Evolutionary conservation across 1,140 invertebrate species (phyloP).

Genomic region (Leptoteleia sp.): DNA sequence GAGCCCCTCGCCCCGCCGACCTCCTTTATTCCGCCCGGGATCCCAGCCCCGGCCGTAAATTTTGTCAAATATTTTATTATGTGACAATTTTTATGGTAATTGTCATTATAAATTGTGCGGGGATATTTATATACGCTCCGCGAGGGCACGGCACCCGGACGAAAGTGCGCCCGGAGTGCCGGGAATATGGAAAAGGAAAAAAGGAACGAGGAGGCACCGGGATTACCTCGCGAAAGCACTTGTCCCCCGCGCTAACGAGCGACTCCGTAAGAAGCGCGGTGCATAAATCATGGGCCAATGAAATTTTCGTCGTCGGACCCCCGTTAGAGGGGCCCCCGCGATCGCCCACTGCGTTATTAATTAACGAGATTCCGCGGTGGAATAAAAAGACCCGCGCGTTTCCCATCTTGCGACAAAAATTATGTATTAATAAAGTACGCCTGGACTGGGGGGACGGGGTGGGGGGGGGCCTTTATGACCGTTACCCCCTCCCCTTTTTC

Average conservation of each 20-base stretch:
- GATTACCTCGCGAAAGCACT: slow-evolving; percentile 65
- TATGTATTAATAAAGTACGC: slow-evolving; percentile 46
- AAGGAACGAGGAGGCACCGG: slow-evolving; percentile 42
- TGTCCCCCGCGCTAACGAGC: slow-evolving; percentile 72
- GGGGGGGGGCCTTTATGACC: slow-evolving; percentile 25
- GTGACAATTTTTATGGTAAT: slow-evolving; percentile 82
- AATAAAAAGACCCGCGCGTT: slow-evolving; percentile 53
- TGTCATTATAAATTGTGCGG: slow-evolving; percentile 80
- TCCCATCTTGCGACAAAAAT: slow-evolving; percentile 33
- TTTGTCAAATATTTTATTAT: slow-evolving; percentile 80
- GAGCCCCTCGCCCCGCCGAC: slow-evolving; percentile 24
- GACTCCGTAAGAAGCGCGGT: slow-evolving; percentile 66
- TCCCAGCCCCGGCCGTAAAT: slow-evolving; percentile 74
- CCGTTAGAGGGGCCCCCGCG: slow-evolving; percentile 32
- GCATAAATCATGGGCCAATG: slow-evolving; percentile 78
- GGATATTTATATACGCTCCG: slow-evolving; percentile 78
- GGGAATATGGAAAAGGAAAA: slow-evolving; percentile 39
- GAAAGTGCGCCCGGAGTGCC: slow-evolving; percentile 43
- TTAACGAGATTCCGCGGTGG: slow-evolving; percentile 69
- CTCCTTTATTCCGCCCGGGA: slow-evolving; percentile 12
- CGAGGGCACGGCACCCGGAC: slow-evolving; percentile 27
- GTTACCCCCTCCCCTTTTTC: slow-evolving; percentile 28
- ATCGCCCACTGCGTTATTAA: slow-evolving; percentile 74
- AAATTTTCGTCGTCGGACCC: slow-evolving; percentile 66
- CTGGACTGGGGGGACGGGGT: background rate